phyloP scores from a whole-genome alignment of 2,113 vertebrate species.

The Eleginops maclovinus region DNA sequence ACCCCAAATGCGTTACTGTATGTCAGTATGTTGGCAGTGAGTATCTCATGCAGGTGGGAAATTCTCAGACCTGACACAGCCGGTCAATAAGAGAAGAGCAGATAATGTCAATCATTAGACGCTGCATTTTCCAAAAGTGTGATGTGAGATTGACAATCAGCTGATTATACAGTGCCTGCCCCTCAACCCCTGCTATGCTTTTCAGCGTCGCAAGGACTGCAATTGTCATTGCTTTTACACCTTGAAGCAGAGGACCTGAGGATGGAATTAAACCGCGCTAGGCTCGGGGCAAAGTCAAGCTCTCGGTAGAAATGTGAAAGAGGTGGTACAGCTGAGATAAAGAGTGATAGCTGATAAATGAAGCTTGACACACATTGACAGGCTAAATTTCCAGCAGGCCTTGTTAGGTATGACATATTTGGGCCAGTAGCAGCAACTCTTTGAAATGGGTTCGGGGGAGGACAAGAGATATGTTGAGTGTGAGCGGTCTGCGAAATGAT shows the following conservation, averaged over 20 bases:
- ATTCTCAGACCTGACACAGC: slow-evolving; percentile 59
- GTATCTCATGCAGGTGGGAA: slow-evolving; percentile 54
- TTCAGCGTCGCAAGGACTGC: slow-evolving; percentile 47
- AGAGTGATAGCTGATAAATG: slow-evolving; percentile 79
- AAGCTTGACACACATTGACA: slow-evolving; percentile 81
- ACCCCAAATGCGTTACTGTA: slow-evolving; percentile 33
- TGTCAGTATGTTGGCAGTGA: slow-evolving; percentile 45
- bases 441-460: slow-evolving; percentile 65
- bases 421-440: slow-evolving; percentile 69
- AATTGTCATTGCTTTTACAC: slow-evolving; percentile 65
- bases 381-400: slow-evolving; percentile 78
- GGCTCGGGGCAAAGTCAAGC: slow-evolving; percentile 75
- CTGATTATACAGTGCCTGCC: slow-evolving; percentile 33
- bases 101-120: slow-evolving; percentile 40
- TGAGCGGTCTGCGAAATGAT: slow-evolving; percentile 60
- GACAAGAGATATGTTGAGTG: slow-evolving; percentile 26
- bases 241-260: slow-evolving; percentile 53
- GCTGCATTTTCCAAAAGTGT: background rate
- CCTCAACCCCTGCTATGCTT: background rate
- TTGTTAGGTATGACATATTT: slow-evolving; percentile 82
- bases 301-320: slow-evolving; percentile 62
- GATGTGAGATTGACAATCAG: slow-evolving; percentile 45
- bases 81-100: slow-evolving; percentile 35
- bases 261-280: slow-evolving; percentile 50
- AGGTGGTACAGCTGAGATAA: slow-evolving; percentile 68